Evolutionary conservation across 2,113 vertebrate species (phyloP).

Genomic region (Hippocampus comes): DNA sequence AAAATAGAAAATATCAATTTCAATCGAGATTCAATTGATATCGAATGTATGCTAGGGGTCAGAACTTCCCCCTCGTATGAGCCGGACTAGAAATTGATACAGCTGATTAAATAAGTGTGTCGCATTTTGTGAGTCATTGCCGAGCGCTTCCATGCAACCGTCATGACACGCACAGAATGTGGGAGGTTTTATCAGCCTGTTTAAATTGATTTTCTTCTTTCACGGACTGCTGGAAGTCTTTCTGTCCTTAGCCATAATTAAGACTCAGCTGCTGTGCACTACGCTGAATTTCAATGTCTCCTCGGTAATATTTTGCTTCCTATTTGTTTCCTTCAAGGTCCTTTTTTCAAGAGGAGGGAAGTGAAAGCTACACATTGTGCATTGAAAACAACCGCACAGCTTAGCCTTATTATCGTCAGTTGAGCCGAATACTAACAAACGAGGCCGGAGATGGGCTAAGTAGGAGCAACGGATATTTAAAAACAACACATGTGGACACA

Average conservation of each 20-base stretch:
- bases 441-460: neutral
- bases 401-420: neutral
- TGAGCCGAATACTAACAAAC: neutral
- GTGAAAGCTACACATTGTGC: too few relatives aligned
- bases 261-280: neutral
- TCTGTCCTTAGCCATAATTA: neutral
- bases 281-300: neutral
- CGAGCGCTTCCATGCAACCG: neutral
- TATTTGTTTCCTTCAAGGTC: neutral
- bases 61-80: neutral
- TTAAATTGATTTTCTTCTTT: constrained; percentile 12
- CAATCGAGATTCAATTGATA: neutral
- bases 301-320: neutral
- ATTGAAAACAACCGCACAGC: too few relatives aligned
- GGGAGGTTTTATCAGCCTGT: constrained; percentile 1
- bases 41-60: neutral
- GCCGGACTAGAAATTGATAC: neutral
- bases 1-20: neutral
- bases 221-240: neutral
- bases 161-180: constrained; percentile 3
- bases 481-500: too few relatives aligned
- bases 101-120: constrained; percentile 1
- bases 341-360: too few relatives aligned
- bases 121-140: constrained; percentile 1
- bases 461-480: too few relatives aligned